Conservation (phyloP, 2,113 vertebrate species). For the Pterocles gutturalis region DNA sequence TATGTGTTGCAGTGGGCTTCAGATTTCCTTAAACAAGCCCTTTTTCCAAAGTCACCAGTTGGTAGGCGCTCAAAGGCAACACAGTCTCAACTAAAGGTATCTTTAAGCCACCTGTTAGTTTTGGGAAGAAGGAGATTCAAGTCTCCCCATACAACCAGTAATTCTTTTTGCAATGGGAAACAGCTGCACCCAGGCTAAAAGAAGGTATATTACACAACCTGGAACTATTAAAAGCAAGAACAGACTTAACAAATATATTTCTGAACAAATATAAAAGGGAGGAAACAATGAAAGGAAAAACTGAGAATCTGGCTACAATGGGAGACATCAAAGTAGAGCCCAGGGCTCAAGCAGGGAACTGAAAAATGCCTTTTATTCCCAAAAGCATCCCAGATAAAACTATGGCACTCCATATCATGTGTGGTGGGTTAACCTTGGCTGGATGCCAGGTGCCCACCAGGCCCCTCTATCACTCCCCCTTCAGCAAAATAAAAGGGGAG, state of each 20-base stretch:
- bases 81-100: background rate
- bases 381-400: background rate
- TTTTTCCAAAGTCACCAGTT: background rate
- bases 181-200: conserved; percentile 4
- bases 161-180: background rate
- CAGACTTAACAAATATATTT: background rate
- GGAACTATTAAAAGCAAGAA: background rate
- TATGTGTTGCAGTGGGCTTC: background rate
- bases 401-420: background rate
- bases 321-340: background rate
- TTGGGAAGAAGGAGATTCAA: background rate
- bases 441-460: no score
- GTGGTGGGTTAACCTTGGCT: no score
- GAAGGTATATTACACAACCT: background rate
- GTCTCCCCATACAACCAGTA: background rate
- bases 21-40: background rate
- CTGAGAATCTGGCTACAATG: background rate
- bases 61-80: conserved; percentile 3
- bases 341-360: background rate
- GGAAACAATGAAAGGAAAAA: background rate
- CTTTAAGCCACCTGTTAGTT: conserved; percentile 3
- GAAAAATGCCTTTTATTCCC: background rate
- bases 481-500: no score
- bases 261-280: background rate
- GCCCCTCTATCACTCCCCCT: no score